Percentiles rank a stretch among this genome's conserved stretches.
Conservation (phyloP, 1,140 invertebrate genomes). For the Matsumurasca onukii region DNA sequence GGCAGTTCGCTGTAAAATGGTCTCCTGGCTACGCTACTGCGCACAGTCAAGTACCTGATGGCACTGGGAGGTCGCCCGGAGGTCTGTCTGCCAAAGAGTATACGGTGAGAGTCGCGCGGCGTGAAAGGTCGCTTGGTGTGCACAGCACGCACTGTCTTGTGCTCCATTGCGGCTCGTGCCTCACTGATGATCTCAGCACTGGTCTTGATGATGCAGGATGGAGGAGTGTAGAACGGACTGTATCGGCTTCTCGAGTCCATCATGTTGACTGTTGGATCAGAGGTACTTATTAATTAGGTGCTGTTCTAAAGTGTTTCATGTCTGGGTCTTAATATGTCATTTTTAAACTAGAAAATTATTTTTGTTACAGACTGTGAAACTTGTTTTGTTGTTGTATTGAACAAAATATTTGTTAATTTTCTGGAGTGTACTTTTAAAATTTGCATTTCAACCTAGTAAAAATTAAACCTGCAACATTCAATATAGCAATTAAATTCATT, state of each 20-base stretch:
- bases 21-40: too few species aligned
- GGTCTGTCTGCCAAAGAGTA: conserved; percentile 62
- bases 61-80: conserved; percentile 70
- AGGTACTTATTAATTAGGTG: background rate
- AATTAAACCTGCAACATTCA: too few species aligned
- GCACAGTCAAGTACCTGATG: conserved; percentile 73
- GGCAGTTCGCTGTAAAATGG: too few species aligned
- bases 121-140: conserved; percentile 78
- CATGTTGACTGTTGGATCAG: conserved; percentile 18
- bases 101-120: conserved; percentile 70
- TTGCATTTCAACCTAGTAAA: too few species aligned
- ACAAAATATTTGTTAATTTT: too few species aligned
- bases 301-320: background rate
- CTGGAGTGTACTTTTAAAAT: too few species aligned
- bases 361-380: too few species aligned
- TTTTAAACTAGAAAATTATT: background rate
- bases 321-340: background rate
- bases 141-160: conserved; percentile 52
- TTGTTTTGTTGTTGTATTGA: too few species aligned
- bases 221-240: conserved; percentile 36
- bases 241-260: conserved; percentile 16
- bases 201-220: conserved; percentile 38
- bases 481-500: too few species aligned
- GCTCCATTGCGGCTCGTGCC: conserved; percentile 60
- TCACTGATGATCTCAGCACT: conserved; percentile 71